Evolutionary conservation across 2,888 invertebrate species (phyloP).

Genomic region (Mamestra brassicae): DNA sequence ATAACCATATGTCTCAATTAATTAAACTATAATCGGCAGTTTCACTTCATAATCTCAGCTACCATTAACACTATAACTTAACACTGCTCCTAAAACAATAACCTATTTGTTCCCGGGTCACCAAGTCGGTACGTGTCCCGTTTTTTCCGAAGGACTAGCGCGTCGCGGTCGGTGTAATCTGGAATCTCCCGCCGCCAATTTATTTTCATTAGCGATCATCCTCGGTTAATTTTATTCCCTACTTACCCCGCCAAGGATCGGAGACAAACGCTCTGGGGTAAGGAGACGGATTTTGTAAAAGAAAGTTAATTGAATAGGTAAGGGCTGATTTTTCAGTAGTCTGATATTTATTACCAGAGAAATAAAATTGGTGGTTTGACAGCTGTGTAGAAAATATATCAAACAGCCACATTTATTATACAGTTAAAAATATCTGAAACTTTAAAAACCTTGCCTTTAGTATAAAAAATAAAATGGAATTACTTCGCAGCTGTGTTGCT

Average conservation of each 20-base stretch:
- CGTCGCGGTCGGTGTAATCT: slow-evolving; percentile 88
- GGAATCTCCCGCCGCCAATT: slow-evolving; percentile 91
- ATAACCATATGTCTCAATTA: no score
- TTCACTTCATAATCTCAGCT: no score
- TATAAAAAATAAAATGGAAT: no score
- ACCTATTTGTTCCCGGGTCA: slow-evolving; percentile 57
- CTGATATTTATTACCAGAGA: no score
- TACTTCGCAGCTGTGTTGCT: no score
- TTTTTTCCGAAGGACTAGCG: slow-evolving; percentile 74
- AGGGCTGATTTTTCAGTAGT: not conserved
- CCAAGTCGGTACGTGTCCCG: slow-evolving; percentile 73
- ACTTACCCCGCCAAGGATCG: slow-evolving; percentile 88
- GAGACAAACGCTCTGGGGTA: slow-evolving; percentile 73
- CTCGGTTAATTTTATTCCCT: slow-evolving; percentile 92
- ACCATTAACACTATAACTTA: not conserved
- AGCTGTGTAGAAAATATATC: no score
- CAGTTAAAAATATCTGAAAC: no score
- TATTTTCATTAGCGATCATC: slow-evolving; percentile 93
- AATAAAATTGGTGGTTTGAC: no score
- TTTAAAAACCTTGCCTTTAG: no score
- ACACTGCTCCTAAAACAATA: slow-evolving; percentile 37
- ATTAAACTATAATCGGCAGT: no score
- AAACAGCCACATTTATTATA: no score
- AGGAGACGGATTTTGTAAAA: slow-evolving; percentile 75
- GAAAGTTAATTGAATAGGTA: not conserved